phyloP scores from a whole-genome alignment of 2,113 vertebrate genomes.

The Rhodinocichla rosea region DNA sequence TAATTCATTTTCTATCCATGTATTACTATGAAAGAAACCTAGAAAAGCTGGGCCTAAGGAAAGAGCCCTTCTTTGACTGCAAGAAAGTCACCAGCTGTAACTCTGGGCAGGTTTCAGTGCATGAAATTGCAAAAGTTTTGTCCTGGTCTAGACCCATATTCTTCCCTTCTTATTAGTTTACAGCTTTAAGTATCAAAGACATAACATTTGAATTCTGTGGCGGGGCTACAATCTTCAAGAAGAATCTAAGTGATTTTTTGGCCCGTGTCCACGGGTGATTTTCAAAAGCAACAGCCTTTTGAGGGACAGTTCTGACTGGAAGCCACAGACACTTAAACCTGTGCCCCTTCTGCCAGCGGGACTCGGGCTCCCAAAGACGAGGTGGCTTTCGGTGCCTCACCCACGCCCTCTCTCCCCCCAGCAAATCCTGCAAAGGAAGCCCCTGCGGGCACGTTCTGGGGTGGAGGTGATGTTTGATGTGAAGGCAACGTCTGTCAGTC shows the following conservation, averaged over 20 bases:
- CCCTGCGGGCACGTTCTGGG: neutral
- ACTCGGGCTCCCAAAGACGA: neutral
- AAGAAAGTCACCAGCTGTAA: neutral
- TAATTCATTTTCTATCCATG: neutral
- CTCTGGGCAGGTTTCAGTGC: neutral
- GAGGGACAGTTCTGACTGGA: neutral
- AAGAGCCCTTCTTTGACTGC: neutral
- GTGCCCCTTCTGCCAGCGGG: neutral
- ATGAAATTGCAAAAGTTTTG: neutral
- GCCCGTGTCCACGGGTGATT: neutral
- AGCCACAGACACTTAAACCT: neutral
- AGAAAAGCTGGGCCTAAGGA: neutral
- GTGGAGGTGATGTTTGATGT: conserved; percentile 6
- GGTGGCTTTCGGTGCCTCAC: neutral
- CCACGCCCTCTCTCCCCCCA: neutral
- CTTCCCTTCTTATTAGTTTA: neutral
- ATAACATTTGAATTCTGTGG: neutral
- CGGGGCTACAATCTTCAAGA: neutral
- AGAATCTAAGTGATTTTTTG: neutral
- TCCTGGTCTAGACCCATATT: neutral
- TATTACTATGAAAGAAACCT: neutral
- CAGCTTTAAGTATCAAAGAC: neutral
- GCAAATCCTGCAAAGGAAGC: neutral
- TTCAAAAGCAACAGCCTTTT: neutral
- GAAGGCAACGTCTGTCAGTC: neutral